Percentiles rank a stretch among this genome's conserved stretches.
Conservation (phyloP, 2,888 invertebrate species). For the Tipula unca region DNA sequence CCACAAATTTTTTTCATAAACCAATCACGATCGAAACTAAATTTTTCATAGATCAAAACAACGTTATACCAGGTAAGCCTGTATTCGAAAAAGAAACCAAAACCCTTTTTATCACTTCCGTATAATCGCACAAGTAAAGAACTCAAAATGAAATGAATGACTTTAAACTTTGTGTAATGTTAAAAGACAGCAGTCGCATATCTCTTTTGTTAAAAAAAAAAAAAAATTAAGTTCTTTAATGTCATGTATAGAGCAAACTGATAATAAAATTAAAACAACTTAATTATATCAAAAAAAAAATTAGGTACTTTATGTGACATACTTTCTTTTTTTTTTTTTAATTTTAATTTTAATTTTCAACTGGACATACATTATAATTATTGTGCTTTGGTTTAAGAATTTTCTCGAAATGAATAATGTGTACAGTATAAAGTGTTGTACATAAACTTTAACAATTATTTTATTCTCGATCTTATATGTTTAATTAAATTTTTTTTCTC, state of each 20-base stretch:
- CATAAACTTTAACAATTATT: neutral
- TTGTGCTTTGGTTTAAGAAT: neutral
- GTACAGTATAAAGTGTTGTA: no score
- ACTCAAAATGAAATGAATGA: neutral
- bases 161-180: neutral
- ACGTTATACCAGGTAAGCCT: neutral
- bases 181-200: neutral
- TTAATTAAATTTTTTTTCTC: neutral
- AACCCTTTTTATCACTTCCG: neutral
- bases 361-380: neutral
- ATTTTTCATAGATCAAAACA: no score
- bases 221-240: neutral
- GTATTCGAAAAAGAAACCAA: neutral
- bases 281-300: neutral
- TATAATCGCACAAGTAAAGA: neutral
- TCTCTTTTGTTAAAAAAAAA: neutral
- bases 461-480: neutral
- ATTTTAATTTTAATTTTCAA: neutral
- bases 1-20: neutral
- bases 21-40: no score
- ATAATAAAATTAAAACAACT: neutral
- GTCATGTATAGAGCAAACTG: neutral
- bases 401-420: neutral
- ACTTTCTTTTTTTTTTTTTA: neutral
- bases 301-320: slow-evolving; percentile 3